Conservation (phyloP, 2,113 vertebrate species). For the Myrmecobius fasciatus region DNA sequence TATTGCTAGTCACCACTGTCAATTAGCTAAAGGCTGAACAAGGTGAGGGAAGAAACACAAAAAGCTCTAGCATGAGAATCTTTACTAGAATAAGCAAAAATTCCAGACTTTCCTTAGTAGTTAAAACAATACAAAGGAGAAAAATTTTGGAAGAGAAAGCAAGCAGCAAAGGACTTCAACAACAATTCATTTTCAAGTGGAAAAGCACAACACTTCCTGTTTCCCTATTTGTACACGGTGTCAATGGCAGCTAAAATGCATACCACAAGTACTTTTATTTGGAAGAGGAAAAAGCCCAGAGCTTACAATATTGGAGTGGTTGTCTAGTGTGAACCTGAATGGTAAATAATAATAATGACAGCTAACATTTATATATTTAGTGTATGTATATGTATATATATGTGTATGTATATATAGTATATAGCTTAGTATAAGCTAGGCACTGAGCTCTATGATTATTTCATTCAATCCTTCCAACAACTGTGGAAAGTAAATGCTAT, state of each 20-base stretch:
- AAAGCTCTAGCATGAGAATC: neutral
- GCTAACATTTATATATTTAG: neutral
- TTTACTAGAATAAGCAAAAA: neutral
- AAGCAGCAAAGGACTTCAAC: neutral
- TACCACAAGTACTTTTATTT: neutral
- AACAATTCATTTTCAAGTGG: neutral
- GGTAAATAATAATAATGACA: neutral
- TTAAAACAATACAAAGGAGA: neutral
- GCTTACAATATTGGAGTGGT: neutral
- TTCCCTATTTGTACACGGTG: neutral
- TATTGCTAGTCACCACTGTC: neutral
- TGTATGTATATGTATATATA: no score
- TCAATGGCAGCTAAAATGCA: neutral
- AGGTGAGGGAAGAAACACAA: neutral
- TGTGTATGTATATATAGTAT: no score
- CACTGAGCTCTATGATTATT: neutral
- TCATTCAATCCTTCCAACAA: neutral
- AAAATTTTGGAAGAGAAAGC: neutral
- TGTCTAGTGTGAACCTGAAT: neutral
- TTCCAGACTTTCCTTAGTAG: neutral
- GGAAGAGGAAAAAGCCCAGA: neutral
- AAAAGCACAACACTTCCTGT: neutral
- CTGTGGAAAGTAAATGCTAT: neutral
- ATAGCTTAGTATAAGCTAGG: neutral
- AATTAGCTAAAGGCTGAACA: neutral